These are phyloP conservation scores for Gonioctena quinquepunctata DNA, from an alignment of 1,140 invertebrate genomes.

Conservation along the genomic window DNA sequence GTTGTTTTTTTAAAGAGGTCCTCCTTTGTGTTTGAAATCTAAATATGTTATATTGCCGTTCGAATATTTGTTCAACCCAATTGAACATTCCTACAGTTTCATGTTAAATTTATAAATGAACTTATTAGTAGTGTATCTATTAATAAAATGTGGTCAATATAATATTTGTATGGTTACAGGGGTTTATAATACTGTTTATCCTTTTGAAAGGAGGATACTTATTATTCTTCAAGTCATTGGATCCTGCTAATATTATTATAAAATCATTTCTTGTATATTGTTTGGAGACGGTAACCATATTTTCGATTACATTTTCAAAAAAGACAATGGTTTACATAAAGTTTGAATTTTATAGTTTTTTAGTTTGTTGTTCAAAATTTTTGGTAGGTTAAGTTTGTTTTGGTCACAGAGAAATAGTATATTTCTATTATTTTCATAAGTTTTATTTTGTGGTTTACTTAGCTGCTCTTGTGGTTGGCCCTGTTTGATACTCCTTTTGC, in stretches of 20 bases:
- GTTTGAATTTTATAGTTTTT: neutral
- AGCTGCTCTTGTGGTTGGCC: neutral
- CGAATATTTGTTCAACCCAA: neutral
- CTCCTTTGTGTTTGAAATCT: neutral
- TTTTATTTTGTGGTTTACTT: neutral
- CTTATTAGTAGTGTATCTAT: neutral
- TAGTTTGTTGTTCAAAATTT: neutral
- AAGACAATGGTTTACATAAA: neutral
- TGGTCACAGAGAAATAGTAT: neutral
- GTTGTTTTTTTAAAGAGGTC: neutral
- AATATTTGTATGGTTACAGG: neutral
- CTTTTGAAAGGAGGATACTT: neutral
- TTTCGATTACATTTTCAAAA: neutral
- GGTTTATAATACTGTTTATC: neutral
- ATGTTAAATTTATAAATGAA: neutral
- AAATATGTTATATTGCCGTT: neutral
- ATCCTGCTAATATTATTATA: too few relatives aligned
- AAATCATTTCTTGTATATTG: too few relatives aligned
- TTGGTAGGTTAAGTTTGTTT: neutral
- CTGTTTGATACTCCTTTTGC: neutral
- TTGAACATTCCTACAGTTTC: too few relatives aligned
- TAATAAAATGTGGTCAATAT: neutral
- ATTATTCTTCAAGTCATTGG: too few relatives aligned
- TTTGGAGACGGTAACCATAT: neutral
- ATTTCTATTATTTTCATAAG: neutral